These are phyloP conservation scores for Subanguina moxae DNA, from an alignment of 1,140 invertebrate species.

Conservation along the genomic window DNA sequence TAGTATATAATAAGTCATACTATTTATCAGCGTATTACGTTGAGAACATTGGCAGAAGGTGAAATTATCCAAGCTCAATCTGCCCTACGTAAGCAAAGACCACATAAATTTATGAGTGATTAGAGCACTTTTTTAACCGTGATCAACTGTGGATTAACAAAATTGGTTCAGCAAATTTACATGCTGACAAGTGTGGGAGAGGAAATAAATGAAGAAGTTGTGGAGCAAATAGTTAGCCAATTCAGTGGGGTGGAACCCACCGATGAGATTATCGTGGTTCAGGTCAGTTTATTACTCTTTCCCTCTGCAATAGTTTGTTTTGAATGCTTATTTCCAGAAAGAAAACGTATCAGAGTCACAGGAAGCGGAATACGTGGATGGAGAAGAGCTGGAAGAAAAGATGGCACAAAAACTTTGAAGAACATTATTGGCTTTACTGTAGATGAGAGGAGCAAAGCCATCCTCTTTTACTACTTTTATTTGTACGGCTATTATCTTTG, in stretches of 20 bases:
- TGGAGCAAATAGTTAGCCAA: constrained; percentile 7
- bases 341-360: background rate
- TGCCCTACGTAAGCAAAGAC: too few species aligned
- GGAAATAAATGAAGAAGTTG: constrained; percentile 28
- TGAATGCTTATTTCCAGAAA: too few species aligned
- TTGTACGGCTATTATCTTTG: too few species aligned
- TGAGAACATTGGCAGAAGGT: too few species aligned
- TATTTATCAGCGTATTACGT: too few species aligned
- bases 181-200: constrained; percentile 29
- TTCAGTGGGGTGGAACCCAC: background rate
- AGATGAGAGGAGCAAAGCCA: too few species aligned
- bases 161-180: constrained; percentile 29
- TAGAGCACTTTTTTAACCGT: too few species aligned
- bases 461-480: too few species aligned
- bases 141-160: background rate
- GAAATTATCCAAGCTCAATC: too few species aligned
- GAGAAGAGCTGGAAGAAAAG: background rate
- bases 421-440: background rate
- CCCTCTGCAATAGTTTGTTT: too few species aligned
- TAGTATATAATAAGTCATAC: too few species aligned
- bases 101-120: too few species aligned
- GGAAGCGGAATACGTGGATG: background rate
- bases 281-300: background rate
- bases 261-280: constrained; percentile 3
- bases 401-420: background rate